Evolutionary conservation across 2,888 invertebrate genomes (phyloP), one percentile per base, ranked within the genome.

Genomic region (Sabatieria punctata): DNA sequence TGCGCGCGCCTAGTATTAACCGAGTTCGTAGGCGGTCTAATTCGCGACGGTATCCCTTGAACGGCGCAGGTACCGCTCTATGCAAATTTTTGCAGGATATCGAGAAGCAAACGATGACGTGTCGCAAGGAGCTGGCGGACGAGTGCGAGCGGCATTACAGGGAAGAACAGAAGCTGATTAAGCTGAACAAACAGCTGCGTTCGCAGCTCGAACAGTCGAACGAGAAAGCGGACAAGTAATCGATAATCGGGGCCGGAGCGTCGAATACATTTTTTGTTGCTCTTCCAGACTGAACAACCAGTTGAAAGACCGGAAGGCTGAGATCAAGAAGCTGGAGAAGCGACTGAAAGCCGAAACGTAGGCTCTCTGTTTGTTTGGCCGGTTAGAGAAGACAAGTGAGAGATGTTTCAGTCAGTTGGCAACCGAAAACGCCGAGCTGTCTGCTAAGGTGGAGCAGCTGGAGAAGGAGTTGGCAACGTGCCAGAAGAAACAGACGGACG

Each of bases 261-360:
- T n/a, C 8, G 11, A 6, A n/a, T 6, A 8, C 18, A n/a, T 13
- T n/a, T 8, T 38, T n/a, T 8, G 11, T n/a, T 38, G 8, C 21
- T 18, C 18, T 38, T 43, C 21, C 38, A 44, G 38, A 15, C 19
- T 43, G 21, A 49, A 46, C 41, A 45, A 45, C 19, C 54, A 54
- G 22, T n/a, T 52, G n/a, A 50, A 51, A 33, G 54, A 55, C 41
- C 52, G 52, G 39, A 50, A 51, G 45, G 43, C 43, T 26, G 48
- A 58, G 43, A 46, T 58, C 25, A 60, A 61, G 51, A 54, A 54
- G 41, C 41, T 57, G 40, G 60, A 61, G 40, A 62, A 56, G 47
- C 48, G 48, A 25, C 38, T 49, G 15, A 51, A 49, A 35, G 22
- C 18, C 2, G 49, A 51, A 26, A 25, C 26, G 26, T 40, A 37